phyloP scores from a whole-genome alignment of 2,888 invertebrate species.

The Rhimphoctona megacephalus region DNA sequence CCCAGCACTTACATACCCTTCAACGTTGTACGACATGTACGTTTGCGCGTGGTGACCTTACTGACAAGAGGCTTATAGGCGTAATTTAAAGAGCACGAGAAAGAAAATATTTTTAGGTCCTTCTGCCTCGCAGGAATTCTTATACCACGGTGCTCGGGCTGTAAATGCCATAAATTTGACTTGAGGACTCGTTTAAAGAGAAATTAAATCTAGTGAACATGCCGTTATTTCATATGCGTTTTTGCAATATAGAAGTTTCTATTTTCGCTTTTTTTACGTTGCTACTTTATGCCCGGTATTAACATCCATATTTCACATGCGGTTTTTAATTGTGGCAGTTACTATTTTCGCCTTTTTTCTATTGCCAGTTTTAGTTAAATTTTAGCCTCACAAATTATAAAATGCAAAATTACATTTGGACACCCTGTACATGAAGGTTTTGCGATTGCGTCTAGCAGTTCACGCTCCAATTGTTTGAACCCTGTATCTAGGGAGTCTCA shows the following conservation, averaged over 20 bases:
- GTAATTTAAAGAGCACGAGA: not conserved
- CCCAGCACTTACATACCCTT: conserved; percentile 61
- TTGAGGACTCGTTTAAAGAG: not conserved
- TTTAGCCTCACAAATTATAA: not conserved
- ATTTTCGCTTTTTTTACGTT: not conserved
- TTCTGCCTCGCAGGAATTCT: not conserved
- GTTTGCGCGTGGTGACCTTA: not conserved
- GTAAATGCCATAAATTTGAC: not conserved
- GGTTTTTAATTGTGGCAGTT: not conserved
- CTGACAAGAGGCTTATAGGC: not conserved
- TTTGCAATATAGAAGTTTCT: not conserved
- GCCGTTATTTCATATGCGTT: not conserved
- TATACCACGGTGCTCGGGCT: not conserved
- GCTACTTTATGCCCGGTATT: not conserved
- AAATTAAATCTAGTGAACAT: not conserved
- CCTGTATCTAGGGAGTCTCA: conserved; percentile 25
- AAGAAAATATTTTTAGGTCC: not conserved
- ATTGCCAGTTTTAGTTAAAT: not conserved
- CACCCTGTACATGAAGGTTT: not conserved
- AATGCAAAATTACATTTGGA: not conserved
- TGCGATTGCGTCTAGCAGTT: conserved; percentile 17
- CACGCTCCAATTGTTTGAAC: conserved; percentile 50
- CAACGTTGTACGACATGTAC: conserved; percentile 44
- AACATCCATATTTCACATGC: not conserved
- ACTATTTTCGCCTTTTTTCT: not conserved